Percentiles rank a stretch among this genome's conserved stretches.
These are phyloP conservation scores for Apis florea DNA, from an alignment of 1,140 invertebrate genomes.

Conservation along the genomic window DNA sequence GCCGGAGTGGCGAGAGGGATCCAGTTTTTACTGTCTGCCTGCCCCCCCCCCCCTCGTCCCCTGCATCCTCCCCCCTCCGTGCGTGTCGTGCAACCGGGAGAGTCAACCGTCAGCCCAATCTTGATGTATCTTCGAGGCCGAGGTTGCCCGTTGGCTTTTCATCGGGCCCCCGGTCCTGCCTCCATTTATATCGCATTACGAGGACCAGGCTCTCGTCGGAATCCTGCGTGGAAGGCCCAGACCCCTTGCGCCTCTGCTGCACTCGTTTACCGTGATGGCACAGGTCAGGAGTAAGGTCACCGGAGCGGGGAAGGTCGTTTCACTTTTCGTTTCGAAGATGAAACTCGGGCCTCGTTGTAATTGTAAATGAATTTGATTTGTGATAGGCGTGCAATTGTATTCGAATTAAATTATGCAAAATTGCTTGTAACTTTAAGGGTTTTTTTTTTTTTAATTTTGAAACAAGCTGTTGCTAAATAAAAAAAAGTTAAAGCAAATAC, in stretches of 20 bases:
- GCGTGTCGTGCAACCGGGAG: conserved; percentile 53
- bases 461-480: no score
- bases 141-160: conserved; percentile 72
- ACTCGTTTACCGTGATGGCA: conserved; percentile 56
- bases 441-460: no score
- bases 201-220: conserved; percentile 64
- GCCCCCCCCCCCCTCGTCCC: not conserved
- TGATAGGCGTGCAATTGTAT: no score
- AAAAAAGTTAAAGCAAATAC: no score
- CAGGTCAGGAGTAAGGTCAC: conserved; percentile 70
- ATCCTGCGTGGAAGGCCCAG: conserved; percentile 64
- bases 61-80: not conserved
- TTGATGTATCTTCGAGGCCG: conserved; percentile 75
- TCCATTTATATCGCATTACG: conserved; percentile 74
- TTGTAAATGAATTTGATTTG: no score
- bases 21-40: conserved; percentile 73
- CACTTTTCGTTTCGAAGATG: conserved; percentile 25
- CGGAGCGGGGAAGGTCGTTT: conserved; percentile 26
- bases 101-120: conserved; percentile 76
- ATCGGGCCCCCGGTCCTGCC: conserved; percentile 64
- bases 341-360: no score
- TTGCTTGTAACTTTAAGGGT: no score
- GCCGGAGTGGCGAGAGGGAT: conserved; percentile 67
- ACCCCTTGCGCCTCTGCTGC: conserved; percentile 54
- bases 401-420: no score